These are phyloP conservation scores for Miniopterus natalensis DNA, from an alignment of 2,113 vertebrate genomes.

Conservation along the genomic window DNA sequence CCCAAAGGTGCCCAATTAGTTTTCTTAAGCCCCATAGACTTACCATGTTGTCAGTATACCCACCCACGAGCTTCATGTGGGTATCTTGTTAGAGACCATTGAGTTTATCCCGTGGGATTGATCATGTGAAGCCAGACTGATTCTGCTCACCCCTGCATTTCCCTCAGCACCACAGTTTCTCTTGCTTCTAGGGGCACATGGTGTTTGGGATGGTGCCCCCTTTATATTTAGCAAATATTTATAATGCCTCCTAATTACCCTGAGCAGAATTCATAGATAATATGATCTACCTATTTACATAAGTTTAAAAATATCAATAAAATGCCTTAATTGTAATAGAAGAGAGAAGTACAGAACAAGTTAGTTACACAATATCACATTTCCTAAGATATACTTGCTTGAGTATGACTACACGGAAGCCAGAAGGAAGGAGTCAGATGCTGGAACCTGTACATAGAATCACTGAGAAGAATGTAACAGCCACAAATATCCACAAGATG, in stretches of 20 bases:
- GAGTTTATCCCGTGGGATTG: not conserved
- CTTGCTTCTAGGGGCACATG: not conserved
- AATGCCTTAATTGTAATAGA: not conserved
- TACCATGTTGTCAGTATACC: not conserved
- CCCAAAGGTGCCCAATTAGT: not conserved
- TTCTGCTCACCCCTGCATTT: not conserved
- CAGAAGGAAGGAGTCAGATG: conserved; percentile 13
- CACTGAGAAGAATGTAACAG: not conserved
- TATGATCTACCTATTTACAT: not conserved
- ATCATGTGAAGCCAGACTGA: not conserved
- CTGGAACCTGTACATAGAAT: not conserved
- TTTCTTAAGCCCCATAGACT: not conserved
- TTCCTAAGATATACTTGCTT: not conserved
- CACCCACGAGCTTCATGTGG: not conserved
- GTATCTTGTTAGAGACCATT: not conserved
- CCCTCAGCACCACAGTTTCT: not conserved
- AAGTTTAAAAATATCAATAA: not conserved
- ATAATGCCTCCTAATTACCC: not conserved
- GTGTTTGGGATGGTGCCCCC: not conserved
- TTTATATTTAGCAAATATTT: conserved; percentile 29
- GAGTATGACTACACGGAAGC: not conserved
- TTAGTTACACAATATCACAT: not conserved
- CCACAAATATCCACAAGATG: not conserved
- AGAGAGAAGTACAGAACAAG: conserved; percentile 40
- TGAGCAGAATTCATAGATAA: conserved; percentile 31